Evolutionary conservation across 2,113 vertebrate genomes (phyloP).

Genomic region (Zapornia atra): DNA sequence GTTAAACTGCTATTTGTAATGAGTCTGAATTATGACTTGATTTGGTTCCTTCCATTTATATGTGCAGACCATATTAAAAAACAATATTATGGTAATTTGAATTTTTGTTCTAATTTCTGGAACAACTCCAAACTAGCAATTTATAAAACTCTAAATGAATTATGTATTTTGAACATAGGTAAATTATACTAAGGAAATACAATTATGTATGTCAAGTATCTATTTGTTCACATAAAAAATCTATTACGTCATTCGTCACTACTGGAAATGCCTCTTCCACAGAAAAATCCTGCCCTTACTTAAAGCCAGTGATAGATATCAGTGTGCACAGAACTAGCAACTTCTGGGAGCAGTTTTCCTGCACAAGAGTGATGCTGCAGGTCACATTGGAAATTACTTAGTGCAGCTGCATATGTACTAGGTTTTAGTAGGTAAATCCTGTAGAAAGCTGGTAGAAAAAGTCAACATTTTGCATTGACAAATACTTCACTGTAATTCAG

Average conservation of each 20-base stretch:
- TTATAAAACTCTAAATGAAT: constrained; percentile 8
- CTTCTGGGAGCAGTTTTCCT: background rate
- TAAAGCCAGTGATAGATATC: background rate
- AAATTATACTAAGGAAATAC: background rate
- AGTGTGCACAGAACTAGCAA: background rate
- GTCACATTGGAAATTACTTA: background rate
- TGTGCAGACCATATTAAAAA: background rate
- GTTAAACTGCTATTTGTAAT: background rate
- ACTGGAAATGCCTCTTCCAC: background rate
- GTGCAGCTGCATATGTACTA: background rate
- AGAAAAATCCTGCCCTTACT: background rate
- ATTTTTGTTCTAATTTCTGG: constrained; percentile 16
- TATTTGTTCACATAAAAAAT: background rate
- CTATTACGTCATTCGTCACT: background rate
- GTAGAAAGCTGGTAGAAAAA: background rate
- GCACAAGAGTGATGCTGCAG: background rate
- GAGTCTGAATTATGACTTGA: background rate
- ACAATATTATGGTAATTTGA: background rate
- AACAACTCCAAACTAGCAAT: background rate
- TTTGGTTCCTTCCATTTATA: background rate
- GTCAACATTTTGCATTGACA: background rate
- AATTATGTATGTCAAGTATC: background rate
- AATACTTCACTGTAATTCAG: background rate
- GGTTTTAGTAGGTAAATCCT: background rate
- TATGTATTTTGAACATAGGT: background rate